A percentile compares a stretch with the other conserved stretches of the same genome.
Evolutionary conservation across 2,888 invertebrate genomes (phyloP).

Genomic region (Cerastis leucographa): DNA sequence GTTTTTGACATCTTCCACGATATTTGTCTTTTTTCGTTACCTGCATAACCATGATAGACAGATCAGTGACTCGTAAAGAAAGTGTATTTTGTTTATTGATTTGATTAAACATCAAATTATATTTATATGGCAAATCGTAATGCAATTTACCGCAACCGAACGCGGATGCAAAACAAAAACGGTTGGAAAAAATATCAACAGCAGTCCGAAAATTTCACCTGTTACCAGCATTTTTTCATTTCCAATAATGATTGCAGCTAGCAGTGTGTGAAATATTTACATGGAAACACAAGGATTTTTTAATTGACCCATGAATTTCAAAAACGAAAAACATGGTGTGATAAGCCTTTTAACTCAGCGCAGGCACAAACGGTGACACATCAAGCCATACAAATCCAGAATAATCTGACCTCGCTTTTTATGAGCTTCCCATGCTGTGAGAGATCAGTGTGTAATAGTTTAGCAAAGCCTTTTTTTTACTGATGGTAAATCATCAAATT

Average conservation of each 20-base stretch:
- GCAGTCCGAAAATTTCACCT: background rate
- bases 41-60: background rate
- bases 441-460: too few species aligned
- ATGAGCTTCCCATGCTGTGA: too few species aligned
- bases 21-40: background rate
- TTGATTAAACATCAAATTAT: constrained; percentile 35
- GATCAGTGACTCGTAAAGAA: constrained; percentile 1
- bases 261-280: constrained; percentile 30
- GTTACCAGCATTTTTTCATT: constrained; percentile 4
- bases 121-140: constrained; percentile 42
- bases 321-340: background rate
- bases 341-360: constrained; percentile 9
- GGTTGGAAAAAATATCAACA: constrained; percentile 21
- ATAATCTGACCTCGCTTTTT: too few species aligned
- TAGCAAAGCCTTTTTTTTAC: too few species aligned
- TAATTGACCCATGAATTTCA: background rate
- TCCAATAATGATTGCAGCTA: constrained; percentile 28
- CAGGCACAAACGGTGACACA: too few species aligned
- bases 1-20: background rate
- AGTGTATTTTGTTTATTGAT: background rate
- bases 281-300: background rate
- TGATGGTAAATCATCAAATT: too few species aligned
- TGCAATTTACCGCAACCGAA: constrained; percentile 12
- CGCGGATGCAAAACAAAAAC: constrained; percentile 30
- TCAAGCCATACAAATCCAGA: too few species aligned